Evolutionary conservation across 2,797 vertebrate genomes (phyloP).

Genomic region (Myotis findleyi): DNA sequence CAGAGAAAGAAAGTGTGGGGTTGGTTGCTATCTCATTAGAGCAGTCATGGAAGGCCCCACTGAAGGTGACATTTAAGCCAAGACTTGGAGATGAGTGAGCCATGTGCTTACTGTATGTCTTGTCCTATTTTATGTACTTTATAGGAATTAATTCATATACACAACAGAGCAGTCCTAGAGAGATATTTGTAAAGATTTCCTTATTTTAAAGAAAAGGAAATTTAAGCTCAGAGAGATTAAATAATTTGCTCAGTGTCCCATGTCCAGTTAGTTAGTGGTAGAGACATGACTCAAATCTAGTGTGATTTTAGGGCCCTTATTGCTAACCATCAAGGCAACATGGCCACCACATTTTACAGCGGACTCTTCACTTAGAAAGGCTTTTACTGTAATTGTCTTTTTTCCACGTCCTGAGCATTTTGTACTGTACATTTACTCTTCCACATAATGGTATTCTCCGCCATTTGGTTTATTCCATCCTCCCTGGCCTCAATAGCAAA

Average conservation of each 20-base stretch:
- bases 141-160: background rate
- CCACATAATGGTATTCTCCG: background rate
- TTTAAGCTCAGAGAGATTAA: background rate
- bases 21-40: background rate
- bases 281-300: background rate
- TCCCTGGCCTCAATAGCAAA: background rate
- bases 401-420: background rate
- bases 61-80: background rate
- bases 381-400: background rate
- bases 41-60: background rate
- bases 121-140: background rate
- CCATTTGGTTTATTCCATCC: background rate
- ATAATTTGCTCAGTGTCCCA: background rate
- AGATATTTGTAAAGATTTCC: background rate
- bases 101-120: accelerated
- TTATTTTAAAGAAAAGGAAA: slow-evolving; percentile 39
- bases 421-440: background rate
- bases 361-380: background rate
- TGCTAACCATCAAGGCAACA: background rate
- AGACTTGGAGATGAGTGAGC: background rate
- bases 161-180: background rate
- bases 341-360: background rate
- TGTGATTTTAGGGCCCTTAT: background rate
- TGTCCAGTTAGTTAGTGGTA: background rate
- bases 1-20: background rate